A percentile compares a stretch with the other conserved stretches of the same genome.
phyloP scores from a whole-genome alignment of 2,888 invertebrate genomes.

The Dasysyrphus albostriatus region DNA sequence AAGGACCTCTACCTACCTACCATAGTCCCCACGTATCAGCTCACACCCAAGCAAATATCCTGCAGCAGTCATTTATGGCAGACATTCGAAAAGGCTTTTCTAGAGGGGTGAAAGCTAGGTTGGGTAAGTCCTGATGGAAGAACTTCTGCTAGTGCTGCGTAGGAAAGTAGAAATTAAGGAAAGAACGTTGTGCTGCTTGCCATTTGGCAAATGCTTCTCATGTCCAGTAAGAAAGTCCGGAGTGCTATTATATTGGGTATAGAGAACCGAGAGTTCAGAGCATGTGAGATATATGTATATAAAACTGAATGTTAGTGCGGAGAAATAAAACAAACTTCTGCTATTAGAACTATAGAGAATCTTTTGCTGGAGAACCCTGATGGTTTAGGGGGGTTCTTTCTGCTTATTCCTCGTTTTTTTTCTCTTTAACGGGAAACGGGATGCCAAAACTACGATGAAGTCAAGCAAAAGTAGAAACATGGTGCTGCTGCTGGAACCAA shows the following conservation, averaged over 20 bases:
- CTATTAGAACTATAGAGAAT: constrained; percentile 27
- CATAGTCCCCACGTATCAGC: not conserved
- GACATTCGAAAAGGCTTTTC: constrained; percentile 48
- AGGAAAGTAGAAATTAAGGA: constrained; percentile 60
- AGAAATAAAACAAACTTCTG: constrained; percentile 67
- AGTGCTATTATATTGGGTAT: not conserved
- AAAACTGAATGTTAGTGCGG: constrained; percentile 64
- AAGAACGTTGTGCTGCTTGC: constrained; percentile 57
- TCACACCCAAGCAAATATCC: constrained; percentile 62
- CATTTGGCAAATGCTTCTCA: constrained; percentile 63
- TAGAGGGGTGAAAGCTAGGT: not conserved
- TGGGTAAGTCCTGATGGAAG: constrained; percentile 18
- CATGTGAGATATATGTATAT: constrained; percentile 18
- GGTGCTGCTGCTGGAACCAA: constrained; percentile 42
- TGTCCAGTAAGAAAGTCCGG: constrained; percentile 28
- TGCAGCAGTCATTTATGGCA: constrained; percentile 71
- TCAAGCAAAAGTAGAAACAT: constrained; percentile 42
- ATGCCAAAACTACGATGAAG: constrained; percentile 67
- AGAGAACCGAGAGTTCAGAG: not conserved
- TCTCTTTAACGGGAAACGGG: constrained; percentile 8
- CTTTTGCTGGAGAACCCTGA: not conserved
- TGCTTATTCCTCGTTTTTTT: not conserved
- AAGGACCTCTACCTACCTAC: constrained; percentile 54
- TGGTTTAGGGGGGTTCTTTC: not conserved
- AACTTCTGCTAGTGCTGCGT: constrained; percentile 52